Conservation (phyloP, 2,888 invertebrate species). For the Zaprionus bogoriensis region DNA sequence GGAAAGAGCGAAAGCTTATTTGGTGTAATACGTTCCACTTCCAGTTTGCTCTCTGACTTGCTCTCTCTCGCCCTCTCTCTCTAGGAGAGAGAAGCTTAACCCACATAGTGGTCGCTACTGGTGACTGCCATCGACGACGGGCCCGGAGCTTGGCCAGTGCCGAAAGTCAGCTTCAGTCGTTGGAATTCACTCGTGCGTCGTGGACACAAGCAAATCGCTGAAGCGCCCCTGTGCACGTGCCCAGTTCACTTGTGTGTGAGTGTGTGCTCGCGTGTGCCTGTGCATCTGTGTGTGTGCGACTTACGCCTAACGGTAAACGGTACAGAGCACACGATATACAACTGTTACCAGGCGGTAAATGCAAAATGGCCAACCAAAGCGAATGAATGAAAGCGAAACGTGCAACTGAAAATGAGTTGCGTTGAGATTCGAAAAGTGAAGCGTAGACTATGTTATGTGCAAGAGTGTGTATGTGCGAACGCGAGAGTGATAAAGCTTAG, state of each 20-base stretch:
- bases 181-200: conserved; percentile 80
- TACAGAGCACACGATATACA: background rate
- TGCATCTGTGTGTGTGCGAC: conserved; percentile 1
- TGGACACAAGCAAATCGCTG: conserved; percentile 58
- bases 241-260: conserved; percentile 1
- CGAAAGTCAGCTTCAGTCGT: conserved; percentile 74
- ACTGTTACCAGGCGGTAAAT: conserved; percentile 22
- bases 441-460: background rate
- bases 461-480: background rate
- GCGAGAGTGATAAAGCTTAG: background rate
- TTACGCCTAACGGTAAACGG: background rate
- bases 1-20: conserved; percentile 26
- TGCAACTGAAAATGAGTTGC: conserved; percentile 31
- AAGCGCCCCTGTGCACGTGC: conserved; percentile 28
- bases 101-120: conserved; percentile 41
- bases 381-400: conserved; percentile 24
- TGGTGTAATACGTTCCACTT: conserved; percentile 60
- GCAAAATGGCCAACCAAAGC: conserved; percentile 9
- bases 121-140: conserved; percentile 10
- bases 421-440: conserved; percentile 26
- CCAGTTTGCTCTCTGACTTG: conserved; percentile 31
- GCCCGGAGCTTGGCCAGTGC: conserved; percentile 37
- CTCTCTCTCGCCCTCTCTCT: background rate
- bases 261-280: background rate
- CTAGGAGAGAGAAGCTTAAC: conserved; percentile 38